These are phyloP conservation scores for Lasioglossum baleicum DNA, from an alignment of 1,140 invertebrate genomes.

Conservation along the genomic window DNA sequence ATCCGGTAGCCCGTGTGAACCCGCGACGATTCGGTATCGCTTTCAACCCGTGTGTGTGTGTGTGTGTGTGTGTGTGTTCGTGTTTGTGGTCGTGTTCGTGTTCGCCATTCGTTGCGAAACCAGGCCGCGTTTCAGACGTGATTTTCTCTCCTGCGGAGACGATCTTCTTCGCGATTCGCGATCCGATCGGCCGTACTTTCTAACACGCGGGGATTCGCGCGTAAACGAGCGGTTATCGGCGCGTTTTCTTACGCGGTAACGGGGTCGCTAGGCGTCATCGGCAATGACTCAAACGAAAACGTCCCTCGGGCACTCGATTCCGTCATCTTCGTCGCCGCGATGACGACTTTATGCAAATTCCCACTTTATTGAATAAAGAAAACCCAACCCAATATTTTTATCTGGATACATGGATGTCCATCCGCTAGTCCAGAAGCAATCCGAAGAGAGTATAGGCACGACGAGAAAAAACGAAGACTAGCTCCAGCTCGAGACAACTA, in stretches of 20 bases:
- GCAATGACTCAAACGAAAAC: constrained; percentile 51
- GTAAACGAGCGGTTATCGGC: constrained; percentile 41
- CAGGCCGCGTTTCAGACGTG: not conserved
- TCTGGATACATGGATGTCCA: no score
- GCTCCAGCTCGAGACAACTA: no score
- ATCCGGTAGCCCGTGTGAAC: not conserved
- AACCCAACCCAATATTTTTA: no score
- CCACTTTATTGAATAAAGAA: no score
- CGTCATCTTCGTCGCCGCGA: no score
- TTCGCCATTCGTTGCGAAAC: constrained; percentile 1
- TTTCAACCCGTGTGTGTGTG: not conserved
- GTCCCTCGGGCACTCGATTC: constrained; percentile 10
- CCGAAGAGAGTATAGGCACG: no score
- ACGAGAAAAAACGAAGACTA: no score
- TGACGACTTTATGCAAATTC: no score
- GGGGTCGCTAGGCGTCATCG: constrained; percentile 29
- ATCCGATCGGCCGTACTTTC: no score
- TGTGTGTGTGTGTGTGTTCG: not conserved
- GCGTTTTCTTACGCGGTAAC: constrained; percentile 43
- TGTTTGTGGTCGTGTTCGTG: no score
- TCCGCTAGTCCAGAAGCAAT: no score
- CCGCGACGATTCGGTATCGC: not conserved
- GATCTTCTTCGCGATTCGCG: no score
- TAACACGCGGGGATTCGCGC: not conserved
- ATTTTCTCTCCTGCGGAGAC: not conserved